Evolutionary conservation across 2,888 invertebrate species (phyloP), one percentile per base, ranked within the genome.

Genomic region (Lasioglossum zephyrum): DNA sequence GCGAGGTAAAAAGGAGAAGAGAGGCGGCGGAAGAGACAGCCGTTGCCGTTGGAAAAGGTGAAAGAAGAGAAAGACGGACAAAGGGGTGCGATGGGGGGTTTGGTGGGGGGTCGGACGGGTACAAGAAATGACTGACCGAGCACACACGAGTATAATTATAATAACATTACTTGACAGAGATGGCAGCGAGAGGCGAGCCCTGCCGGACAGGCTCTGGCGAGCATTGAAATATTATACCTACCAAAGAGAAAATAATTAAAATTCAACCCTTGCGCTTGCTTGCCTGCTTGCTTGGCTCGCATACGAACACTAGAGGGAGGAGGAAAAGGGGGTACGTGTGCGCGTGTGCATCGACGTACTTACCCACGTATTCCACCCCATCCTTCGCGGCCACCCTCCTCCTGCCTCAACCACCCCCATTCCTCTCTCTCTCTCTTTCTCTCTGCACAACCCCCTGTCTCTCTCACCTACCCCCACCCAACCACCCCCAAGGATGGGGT

Each of bases 191-290:
- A 93, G 93, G 92, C 92, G 93, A 94, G 93, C 90, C 88, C 88
- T 90, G 88, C 90, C 88, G 93, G 88, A 91, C 92, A 92, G 92
- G 92, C 92, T 92, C 92, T 88, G 92, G 90, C 92, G 93, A 93
- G 95, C 95, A 95, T 95, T 95, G 95, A 95, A 95, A 95, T 95
- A 95, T 95, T 95, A 95, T 94, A 94, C 94, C 94, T 94, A 93
- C 94, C 95, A 94, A 94, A 95, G 95, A 94, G 94, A 95, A 95
- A 95, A 95, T 95, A 95, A 95, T 95, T 95, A 95, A 95, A 95
- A 95, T 95, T 95, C 95, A 95, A 94, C 94, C 95, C 95, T 94
- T 94, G 94, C 94, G 93, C 93, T 92, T 91, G 93, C 93, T 91
- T 88, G 73, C 73, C 31, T 73, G 93, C 93, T 92, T 91, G 91